phyloP scores from a whole-genome alignment of 92 coral and sea anemone species.

The Desmophyllum pertusum region DNA sequence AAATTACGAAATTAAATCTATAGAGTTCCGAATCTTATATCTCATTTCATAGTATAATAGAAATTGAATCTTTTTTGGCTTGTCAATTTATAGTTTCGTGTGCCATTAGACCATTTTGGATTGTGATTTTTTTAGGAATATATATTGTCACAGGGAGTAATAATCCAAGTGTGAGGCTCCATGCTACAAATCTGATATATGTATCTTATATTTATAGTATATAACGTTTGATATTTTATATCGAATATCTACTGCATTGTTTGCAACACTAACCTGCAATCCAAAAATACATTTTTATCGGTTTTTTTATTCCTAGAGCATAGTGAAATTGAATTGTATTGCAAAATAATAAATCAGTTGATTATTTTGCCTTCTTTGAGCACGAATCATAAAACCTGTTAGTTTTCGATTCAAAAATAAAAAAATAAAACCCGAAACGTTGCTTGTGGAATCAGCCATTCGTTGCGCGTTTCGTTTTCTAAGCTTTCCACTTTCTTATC shows the following conservation, averaged over 20 bases:
- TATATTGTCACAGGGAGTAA: not conserved
- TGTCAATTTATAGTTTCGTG: not conserved
- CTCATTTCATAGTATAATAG: not conserved
- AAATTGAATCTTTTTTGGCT: conserved; percentile 11
- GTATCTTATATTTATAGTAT: too few species aligned
- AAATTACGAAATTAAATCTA: conserved; percentile 6
- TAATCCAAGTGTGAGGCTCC: not conserved
- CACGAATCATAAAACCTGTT: not conserved
- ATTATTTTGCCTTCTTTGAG: not conserved
- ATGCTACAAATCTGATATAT: not conserved
- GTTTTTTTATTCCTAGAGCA: not conserved
- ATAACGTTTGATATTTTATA: too few species aligned
- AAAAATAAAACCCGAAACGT: too few species aligned
- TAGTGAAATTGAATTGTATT: not conserved
- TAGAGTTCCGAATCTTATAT: not conserved
- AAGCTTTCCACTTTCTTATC: not conserved
- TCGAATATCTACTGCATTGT: too few species aligned
- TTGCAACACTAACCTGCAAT: not conserved
- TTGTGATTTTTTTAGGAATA: not conserved
- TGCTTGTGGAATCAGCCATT: not conserved
- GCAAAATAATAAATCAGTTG: not conserved
- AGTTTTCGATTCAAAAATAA: not conserved
- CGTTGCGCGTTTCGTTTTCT: not conserved
- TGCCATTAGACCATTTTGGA: not conserved
- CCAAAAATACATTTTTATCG: too few species aligned